A percentile compares a stretch with the other conserved stretches of the same genome.
Conservation (phyloP, 2,888 invertebrate genomes). For the Myopa tessellatipennis region DNA sequence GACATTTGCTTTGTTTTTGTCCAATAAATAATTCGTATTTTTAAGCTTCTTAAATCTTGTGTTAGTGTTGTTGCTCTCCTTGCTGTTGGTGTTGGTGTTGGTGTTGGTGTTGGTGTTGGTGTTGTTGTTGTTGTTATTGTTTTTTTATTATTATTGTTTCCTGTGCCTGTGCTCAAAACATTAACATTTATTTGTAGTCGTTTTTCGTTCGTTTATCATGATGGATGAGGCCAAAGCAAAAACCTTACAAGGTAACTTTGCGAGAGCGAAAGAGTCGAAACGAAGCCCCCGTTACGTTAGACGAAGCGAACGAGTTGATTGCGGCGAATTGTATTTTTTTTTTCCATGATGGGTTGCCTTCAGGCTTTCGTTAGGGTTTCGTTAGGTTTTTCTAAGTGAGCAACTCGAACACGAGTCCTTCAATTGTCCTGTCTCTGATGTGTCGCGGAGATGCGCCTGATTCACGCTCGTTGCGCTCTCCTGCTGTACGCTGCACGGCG, state of each 20-base stretch:
- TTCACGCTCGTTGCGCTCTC: constrained; percentile 26
- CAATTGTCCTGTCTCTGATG: constrained; percentile 33
- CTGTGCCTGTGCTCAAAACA: constrained; percentile 13
- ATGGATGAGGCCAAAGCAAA: constrained; percentile 19
- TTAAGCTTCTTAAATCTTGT: background rate
- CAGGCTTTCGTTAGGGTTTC: too few relatives aligned
- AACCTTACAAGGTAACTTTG: background rate
- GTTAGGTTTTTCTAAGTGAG: background rate
- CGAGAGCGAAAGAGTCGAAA: too few relatives aligned
- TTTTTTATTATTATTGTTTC: constrained; percentile 2
- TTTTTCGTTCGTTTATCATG: constrained; percentile 27
- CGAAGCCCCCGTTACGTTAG: too few relatives aligned
- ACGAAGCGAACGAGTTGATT: background rate
- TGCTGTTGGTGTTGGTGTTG: constrained; percentile 9
- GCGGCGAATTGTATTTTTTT: background rate
- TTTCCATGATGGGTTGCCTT: too few relatives aligned
- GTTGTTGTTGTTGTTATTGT: constrained; percentile 11
- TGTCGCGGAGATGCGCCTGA: constrained; percentile 12
- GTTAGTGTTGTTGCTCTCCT: constrained; percentile 9
- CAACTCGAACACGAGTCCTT: constrained; percentile 27
- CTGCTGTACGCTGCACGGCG: background rate
- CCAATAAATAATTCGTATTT: constrained; percentile 31
- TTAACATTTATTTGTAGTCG: constrained; percentile 16
- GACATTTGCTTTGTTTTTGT: background rate
- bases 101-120: background rate